Conservation (phyloP, 2,113 vertebrate genomes). For the Candoia aspera region DNA sequence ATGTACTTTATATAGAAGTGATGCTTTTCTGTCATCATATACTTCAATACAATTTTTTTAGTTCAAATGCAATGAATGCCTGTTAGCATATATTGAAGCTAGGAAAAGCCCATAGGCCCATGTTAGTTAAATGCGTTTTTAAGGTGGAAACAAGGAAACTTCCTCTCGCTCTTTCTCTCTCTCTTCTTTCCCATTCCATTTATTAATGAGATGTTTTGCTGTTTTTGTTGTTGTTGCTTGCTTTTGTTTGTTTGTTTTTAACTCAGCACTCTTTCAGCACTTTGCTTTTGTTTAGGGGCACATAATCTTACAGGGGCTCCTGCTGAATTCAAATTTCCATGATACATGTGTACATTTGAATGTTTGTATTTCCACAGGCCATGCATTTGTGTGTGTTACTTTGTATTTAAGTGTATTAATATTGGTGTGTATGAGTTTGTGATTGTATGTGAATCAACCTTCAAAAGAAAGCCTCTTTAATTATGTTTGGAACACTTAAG, state of each 20-base stretch:
- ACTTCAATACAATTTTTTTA: neutral
- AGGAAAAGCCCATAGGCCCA: neutral
- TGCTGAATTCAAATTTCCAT: neutral
- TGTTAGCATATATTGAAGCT: neutral
- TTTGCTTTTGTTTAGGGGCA: neutral
- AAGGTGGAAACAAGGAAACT: neutral
- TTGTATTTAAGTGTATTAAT: neutral
- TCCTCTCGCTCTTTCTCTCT: neutral
- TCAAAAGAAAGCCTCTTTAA: neutral
- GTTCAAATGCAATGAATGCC: neutral
- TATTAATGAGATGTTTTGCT: neutral
- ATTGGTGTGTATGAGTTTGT: neutral
- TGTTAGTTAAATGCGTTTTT: neutral
- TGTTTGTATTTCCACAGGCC: neutral
- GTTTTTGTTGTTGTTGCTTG: neutral
- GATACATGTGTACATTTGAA: neutral
- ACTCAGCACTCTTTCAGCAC: neutral
- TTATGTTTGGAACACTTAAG: neutral
- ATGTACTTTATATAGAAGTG: neutral
- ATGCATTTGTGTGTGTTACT: neutral
- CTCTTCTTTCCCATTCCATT: neutral
- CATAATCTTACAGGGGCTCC: neutral
- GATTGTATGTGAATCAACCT: neutral
- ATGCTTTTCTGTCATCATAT: neutral
- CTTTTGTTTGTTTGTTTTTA: neutral